Base-by-base conservation (phyloP, 2,797 vertebrate species). In the Coilia nasus region DNA sequence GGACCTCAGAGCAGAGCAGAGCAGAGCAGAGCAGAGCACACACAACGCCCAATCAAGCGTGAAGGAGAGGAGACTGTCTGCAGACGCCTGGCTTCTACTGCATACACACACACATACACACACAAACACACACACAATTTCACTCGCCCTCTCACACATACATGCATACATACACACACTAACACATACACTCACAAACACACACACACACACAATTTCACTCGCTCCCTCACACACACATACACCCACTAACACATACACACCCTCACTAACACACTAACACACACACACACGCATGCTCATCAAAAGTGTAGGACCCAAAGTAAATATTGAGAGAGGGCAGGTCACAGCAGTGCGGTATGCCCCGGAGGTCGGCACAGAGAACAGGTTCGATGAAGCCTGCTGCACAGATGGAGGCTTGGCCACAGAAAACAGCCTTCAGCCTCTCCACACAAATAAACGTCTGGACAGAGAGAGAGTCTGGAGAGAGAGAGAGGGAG, bases 31-130 rank as follows among this genome's bases (percentile, higher is more conserved):
- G n/a, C n/a, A n/a, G n/a, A n/a, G n/a, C 35, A 41, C 35, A 41
- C 35, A 59, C 6, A 47, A 60, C 5, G 62, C 15, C 21, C 60
- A 67, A 83, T n/a, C 41, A 47, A 14, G 62, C 62, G 23, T 64
- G 62, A 64, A 64, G 62, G 62, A 64, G 62, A 64, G 62, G 23
- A 64, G 23, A 28, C 23, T 64, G 62, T 28, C 62, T 64, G 62
- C 62, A 25, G 10, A 21, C 7, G 50, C 60, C 59, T n/a, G 59
- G 1, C 6, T 23, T 60, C 17, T 10, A 60, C 59, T 60, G 59
- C 59, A 3, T n/a, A 6, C 57, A 59, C 57, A 59, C 57, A 59
- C 57, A 59, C 57, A 59, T 17, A 59, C 57, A 59, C 57, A n/a
- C 60, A 62, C n/a, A 62, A 0, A n/a, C 59, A 23, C 59, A 21